phyloP scores from a whole-genome alignment of 2,113 vertebrate species.

The Sapajus apella region DNA sequence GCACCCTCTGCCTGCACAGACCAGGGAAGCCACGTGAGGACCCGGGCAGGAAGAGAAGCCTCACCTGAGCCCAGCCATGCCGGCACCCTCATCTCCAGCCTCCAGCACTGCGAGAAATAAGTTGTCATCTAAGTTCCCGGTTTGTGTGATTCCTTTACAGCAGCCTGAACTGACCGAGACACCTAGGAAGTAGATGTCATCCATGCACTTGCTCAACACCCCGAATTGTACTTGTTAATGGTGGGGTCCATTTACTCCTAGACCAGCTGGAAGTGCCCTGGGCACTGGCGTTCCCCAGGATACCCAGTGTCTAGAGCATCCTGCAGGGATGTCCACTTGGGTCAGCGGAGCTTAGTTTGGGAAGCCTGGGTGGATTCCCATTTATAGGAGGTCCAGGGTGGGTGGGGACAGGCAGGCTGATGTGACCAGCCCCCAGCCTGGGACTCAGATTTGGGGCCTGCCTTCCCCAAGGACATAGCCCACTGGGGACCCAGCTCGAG shows the following conservation, averaged over 20 bases:
- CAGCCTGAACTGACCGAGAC: not conserved
- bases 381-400: not conserved
- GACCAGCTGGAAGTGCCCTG: too few relatives aligned
- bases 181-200: not conserved
- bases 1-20: not conserved
- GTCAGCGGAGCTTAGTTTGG: not conserved
- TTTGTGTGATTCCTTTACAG: too few relatives aligned
- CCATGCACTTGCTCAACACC: not conserved
- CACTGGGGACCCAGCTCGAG: not conserved
- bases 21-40: not conserved
- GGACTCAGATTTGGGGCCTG: not conserved
- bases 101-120: not conserved
- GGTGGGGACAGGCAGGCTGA: not conserved
- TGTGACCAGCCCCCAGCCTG: not conserved
- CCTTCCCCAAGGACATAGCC: not conserved
- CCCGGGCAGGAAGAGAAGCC: not conserved
- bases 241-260: not conserved
- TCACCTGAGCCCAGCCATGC: not conserved
- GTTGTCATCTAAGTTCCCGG: fast-evolving
- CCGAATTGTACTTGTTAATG: fast-evolving
- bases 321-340: not conserved
- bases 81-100: not conserved
- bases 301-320: not conserved
- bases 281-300: not conserved
- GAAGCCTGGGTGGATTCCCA: not conserved